These are phyloP conservation scores for Eupithecia vulgata DNA, from an alignment of 2,888 invertebrate species.

Conservation along the genomic window DNA sequence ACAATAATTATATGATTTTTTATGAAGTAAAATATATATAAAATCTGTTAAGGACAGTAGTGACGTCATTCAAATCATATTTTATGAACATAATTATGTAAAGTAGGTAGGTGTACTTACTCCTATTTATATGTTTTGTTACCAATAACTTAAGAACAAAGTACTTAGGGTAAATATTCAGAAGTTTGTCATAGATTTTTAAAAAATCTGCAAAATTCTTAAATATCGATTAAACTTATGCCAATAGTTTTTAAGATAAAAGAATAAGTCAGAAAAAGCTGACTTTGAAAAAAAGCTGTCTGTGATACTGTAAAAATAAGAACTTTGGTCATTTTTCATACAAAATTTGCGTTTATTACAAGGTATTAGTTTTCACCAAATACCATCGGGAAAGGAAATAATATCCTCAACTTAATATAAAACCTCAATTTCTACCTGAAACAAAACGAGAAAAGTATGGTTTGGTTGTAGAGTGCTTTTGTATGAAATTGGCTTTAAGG, in stretches of 20 bases:
- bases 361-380: not conserved
- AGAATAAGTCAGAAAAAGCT: not conserved
- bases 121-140: not conserved
- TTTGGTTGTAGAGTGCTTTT: not conserved
- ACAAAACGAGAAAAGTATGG: not conserved
- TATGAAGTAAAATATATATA: not conserved
- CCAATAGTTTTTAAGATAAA: not conserved
- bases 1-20: no score
- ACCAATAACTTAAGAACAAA: conserved; percentile 1
- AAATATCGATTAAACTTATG: not conserved
- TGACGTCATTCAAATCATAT: no score
- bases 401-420: not conserved
- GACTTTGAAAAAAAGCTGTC: not conserved
- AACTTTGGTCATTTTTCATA: not conserved
- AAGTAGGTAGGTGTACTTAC: not conserved
- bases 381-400: not conserved
- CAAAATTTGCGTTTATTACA: not conserved
- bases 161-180: not conserved
- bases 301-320: not conserved
- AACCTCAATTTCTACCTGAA: not conserved
- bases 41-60: no score
- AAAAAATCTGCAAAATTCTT: no score
- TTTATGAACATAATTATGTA: not conserved
- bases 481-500: not conserved
- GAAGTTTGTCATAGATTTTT: not conserved